phyloP scores from a whole-genome alignment of 2,888 invertebrate species.

The Selenia dentaria region DNA sequence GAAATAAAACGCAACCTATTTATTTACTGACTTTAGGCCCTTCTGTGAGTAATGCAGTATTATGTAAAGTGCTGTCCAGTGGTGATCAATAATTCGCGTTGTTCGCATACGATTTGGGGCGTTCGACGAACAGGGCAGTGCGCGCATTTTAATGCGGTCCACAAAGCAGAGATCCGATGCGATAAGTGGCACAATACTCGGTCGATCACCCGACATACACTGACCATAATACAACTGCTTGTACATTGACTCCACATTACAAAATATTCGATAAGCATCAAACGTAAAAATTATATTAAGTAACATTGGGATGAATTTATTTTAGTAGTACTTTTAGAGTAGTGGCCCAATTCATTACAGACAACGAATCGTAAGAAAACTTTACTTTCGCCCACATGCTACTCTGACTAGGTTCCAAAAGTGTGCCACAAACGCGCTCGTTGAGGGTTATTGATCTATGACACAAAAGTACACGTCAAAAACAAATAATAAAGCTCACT shows the following conservation, averaged over 20 bases:
- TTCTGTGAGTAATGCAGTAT: conserved; percentile 53
- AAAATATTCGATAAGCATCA: neutral
- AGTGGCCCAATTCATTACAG: too few relatives aligned
- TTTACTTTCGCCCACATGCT: conserved; percentile 29
- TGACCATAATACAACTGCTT: conserved; percentile 32
- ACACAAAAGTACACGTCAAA: conserved; percentile 36
- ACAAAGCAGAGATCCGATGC: conserved; percentile 77
- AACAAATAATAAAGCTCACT: conserved; percentile 48
- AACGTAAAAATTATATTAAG: conserved; percentile 3
- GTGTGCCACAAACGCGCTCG: conserved; percentile 37
- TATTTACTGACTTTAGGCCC: conserved; percentile 6
- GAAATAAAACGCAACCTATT: conserved; percentile 1
- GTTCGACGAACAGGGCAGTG: conserved; percentile 65
- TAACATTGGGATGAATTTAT: too few relatives aligned
- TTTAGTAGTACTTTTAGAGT: too few relatives aligned
- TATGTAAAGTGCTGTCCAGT: conserved; percentile 53
- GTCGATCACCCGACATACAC: conserved; percentile 67
- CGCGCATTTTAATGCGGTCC: conserved; percentile 69
- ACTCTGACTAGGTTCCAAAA: conserved; percentile 26
- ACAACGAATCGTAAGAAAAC: too few relatives aligned
- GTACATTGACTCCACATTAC: conserved; percentile 24
- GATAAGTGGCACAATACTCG: conserved; percentile 73
- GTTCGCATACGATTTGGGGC: conserved; percentile 70
- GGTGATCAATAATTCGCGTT: conserved; percentile 57
- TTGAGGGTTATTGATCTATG: conserved; percentile 48